Conservation (phyloP, 2,888 invertebrate genomes). For the Callimorpha dominula region DNA sequence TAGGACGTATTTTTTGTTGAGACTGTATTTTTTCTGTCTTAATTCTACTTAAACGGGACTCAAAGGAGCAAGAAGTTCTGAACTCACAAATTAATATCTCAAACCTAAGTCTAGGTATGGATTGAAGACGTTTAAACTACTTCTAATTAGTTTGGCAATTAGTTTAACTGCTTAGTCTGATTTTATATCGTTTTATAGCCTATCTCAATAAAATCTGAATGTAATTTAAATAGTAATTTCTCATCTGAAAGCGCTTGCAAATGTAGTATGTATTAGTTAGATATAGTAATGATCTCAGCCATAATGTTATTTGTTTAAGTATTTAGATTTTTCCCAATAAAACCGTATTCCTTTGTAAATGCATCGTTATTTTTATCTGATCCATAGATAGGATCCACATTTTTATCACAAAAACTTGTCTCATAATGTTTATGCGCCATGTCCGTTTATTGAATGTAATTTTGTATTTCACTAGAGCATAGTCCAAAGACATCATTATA, state of each 20-base stretch:
- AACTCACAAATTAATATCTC: too few species aligned
- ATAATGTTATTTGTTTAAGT: conserved; percentile 7
- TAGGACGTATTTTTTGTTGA: too few species aligned
- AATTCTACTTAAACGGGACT: too few species aligned
- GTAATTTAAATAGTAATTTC: neutral
- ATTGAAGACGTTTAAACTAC: neutral
- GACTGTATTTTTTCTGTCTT: too few species aligned
- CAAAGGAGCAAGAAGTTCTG: too few species aligned
- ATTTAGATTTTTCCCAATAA: conserved; percentile 15
- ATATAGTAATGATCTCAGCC: conserved; percentile 6
- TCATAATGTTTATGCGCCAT: conserved; percentile 34
- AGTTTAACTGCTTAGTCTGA: neutral
- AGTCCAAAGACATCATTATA: conserved; percentile 28
- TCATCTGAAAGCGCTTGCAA: neutral
- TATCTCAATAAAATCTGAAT: conserved; percentile 1
- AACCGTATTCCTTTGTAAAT: conserved; percentile 17
- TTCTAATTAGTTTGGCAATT: neutral
- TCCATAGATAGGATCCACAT: conserved; percentile 41
- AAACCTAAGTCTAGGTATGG: neutral
- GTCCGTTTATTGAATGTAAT: conserved; percentile 42
- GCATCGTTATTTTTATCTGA: conserved; percentile 38
- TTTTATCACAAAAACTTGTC: conserved; percentile 37
- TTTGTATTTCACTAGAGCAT: conserved; percentile 34
- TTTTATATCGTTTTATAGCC: neutral
- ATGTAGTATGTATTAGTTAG: too few species aligned